Conservation (phyloP, 1,140 invertebrate species). For the Dermatophagoides farinae region DNA sequence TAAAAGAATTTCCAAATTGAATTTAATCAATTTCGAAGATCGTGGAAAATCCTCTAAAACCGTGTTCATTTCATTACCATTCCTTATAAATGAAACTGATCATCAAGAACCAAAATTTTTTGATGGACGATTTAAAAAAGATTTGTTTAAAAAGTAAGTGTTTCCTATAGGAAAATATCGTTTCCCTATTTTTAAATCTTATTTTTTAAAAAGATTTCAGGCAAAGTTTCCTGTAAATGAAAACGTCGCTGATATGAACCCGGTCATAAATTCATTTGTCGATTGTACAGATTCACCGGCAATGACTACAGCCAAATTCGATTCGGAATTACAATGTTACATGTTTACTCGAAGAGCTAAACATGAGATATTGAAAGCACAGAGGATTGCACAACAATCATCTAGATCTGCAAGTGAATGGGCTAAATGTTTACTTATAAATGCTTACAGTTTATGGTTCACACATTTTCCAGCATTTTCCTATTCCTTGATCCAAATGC, state of each 20-base stretch:
- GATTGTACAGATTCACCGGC: no score
- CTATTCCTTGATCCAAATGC: slow-evolving; percentile 32
- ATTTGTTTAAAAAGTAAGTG: no score
- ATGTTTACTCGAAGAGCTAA: slow-evolving; percentile 51
- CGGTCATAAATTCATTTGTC: no score
- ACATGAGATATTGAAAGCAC: slow-evolving; percentile 76
- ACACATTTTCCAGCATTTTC: slow-evolving; percentile 52
- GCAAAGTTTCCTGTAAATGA: no score
- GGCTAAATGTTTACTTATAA: slow-evolving; percentile 47
- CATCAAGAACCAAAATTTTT: no score
- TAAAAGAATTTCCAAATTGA: slow-evolving; percentile 22
- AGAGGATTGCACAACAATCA: slow-evolving; percentile 59
- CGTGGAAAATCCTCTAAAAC: not conserved
- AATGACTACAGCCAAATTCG: not conserved
- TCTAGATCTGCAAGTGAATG: slow-evolving; percentile 51
- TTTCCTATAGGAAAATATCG: no score
- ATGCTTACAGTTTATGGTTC: slow-evolving; percentile 75
- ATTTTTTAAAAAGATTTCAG: no score
- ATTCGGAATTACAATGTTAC: slow-evolving; percentile 40
- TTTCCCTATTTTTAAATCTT: no score
- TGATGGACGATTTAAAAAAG: no score
- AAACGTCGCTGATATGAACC: no score
- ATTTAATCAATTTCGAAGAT: not conserved
- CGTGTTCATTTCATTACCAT: not conserved
- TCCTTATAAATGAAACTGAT: no score